These are phyloP conservation scores for Pocota personata DNA, from an alignment of 2,888 invertebrate genomes.

Conservation along the genomic window DNA sequence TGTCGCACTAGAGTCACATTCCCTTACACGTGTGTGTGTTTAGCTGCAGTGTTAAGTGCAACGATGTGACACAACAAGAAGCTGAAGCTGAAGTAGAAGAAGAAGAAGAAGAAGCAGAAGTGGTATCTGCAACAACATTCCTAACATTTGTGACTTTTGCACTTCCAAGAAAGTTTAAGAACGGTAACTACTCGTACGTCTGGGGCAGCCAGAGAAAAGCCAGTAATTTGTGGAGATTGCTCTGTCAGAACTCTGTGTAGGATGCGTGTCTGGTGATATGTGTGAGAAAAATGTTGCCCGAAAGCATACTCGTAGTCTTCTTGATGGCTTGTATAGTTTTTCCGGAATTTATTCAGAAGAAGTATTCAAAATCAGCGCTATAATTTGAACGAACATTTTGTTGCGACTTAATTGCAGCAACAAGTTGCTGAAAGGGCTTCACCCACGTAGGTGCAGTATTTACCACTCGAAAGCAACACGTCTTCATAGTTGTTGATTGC, in stretches of 20 bases:
- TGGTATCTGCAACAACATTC: constrained; percentile 45
- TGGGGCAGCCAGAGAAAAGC: constrained; percentile 47
- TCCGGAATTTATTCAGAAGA: not conserved
- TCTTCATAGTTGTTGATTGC: too few relatives aligned
- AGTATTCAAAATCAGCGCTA: not conserved
- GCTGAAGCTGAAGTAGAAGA: constrained; percentile 10
- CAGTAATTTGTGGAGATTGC: constrained; percentile 62
- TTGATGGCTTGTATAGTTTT: not conserved
- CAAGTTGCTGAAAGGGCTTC: constrained; percentile 14
- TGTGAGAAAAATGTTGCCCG: constrained; percentile 41
- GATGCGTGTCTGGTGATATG: constrained; percentile 62
- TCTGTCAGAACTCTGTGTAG: constrained; percentile 20
- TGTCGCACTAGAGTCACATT: constrained; percentile 25
- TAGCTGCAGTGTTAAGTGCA: constrained; percentile 22
- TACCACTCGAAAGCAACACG: too few relatives aligned
- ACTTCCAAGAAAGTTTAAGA: constrained; percentile 66
- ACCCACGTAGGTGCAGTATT: too few relatives aligned
- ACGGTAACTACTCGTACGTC: constrained; percentile 57
- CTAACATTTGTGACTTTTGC: constrained; percentile 67
- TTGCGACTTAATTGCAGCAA: constrained; percentile 3
- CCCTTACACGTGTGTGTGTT: constrained; percentile 10
- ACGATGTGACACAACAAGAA: constrained; percentile 58
- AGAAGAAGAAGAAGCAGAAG: too few relatives aligned
- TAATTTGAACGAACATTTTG: constrained; percentile 1
- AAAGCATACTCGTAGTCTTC: constrained; percentile 5